A percentile compares a stretch with the other conserved stretches of the same genome.
phyloP scores from a whole-genome alignment of 2,888 invertebrate species.

The Argyresthia goedartella region DNA sequence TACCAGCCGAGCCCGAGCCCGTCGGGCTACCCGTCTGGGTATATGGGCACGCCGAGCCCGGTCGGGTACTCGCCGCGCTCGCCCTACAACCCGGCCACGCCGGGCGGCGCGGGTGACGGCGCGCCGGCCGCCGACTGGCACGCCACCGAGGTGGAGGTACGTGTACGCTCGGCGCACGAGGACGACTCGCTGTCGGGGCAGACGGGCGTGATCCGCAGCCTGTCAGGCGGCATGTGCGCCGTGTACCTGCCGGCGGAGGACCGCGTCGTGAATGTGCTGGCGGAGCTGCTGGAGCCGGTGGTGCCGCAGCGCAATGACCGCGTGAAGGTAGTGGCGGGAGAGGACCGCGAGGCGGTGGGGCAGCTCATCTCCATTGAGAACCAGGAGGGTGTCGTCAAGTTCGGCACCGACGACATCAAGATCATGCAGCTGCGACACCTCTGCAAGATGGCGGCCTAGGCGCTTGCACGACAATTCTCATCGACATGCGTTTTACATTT shows the following conservation, averaged over 20 bases:
- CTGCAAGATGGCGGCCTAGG: conserved; percentile 75
- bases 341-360: conserved; percentile 91
- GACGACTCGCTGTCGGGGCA: conserved; percentile 87
- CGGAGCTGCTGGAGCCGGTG: conserved; percentile 91
- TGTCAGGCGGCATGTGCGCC: conserved; percentile 89
- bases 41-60: conserved; percentile 85
- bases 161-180: conserved; percentile 80
- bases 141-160: conserved; percentile 91
- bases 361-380: conserved; percentile 90
- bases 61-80: conserved; percentile 84
- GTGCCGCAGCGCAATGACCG: conserved; percentile 88
- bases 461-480: no score
- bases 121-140: conserved; percentile 85
- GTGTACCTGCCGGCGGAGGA: conserved; percentile 91
- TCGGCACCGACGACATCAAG: conserved; percentile 76
- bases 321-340: conserved; percentile 93
- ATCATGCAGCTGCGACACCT: conserved; percentile 84
- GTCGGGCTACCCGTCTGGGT: conserved; percentile 75
- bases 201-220: conserved; percentile 87
- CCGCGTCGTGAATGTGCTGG: conserved; percentile 87
- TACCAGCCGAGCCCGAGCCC: conserved; percentile 89
- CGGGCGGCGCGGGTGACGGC: conserved; percentile 72
- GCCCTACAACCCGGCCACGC: no score
- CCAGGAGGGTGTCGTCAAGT: conserved; percentile 92
- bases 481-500: no score